These are phyloP conservation scores for Sternotherus odoratus DNA, from an alignment of 2,797 vertebrate species.

Conservation along the genomic window DNA sequence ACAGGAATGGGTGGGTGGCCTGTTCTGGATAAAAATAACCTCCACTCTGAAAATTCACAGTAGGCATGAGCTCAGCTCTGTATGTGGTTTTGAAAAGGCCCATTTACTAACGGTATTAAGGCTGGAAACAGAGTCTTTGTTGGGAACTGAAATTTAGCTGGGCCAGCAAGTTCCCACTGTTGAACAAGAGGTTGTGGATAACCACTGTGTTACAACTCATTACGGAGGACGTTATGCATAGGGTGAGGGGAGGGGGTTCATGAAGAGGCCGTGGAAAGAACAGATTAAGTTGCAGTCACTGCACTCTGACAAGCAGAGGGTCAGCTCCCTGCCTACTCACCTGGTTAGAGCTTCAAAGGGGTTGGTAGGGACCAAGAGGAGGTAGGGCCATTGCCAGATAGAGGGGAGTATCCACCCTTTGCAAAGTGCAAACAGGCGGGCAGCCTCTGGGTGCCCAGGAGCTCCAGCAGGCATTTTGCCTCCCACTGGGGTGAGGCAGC, in stretches of 20 bases:
- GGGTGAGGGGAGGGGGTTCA: neutral
- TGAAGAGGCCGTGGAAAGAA: neutral
- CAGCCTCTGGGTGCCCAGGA: neutral
- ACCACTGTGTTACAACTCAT: neutral
- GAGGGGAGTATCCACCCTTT: neutral
- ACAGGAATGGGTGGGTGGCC: neutral
- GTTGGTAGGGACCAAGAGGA: neutral
- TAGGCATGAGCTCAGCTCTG: neutral
- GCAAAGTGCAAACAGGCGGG: neutral
- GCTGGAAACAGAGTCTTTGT: neutral
- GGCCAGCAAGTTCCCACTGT: neutral
- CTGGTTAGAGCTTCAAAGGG: neutral
- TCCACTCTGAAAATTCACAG: no score
- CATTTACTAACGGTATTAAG: neutral
- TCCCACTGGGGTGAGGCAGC: conserved; percentile 20
- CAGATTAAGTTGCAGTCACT: neutral
- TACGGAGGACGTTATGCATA: neutral
- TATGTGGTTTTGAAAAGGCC: neutral
- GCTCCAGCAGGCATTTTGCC: conserved; percentile 28
- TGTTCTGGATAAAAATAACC: neutral
- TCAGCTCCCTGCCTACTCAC: neutral
- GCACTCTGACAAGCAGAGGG: neutral
- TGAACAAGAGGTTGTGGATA: neutral
- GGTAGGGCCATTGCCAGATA: rapidly evolving
- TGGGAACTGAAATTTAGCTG: neutral